Evolutionary conservation across 2,113 vertebrate genomes (phyloP).

Genomic region (Ceyx melanurus): DNA sequence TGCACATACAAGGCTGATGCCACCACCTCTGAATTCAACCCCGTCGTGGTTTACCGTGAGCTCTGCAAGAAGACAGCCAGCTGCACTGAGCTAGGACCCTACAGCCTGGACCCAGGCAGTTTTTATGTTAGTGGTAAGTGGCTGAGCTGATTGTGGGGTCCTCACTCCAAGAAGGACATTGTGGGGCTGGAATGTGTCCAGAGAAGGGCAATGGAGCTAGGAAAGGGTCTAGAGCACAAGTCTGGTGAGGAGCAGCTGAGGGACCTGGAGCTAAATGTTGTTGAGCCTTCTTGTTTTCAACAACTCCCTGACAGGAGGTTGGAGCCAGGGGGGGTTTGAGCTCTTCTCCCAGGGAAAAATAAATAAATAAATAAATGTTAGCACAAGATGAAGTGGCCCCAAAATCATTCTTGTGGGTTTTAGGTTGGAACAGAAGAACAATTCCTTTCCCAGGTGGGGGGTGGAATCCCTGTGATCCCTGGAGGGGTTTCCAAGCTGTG

Average conservation of each 20-base stretch:
- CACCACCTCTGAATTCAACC: not conserved
- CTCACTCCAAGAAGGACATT: not conserved
- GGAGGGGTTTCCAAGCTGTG: not conserved
- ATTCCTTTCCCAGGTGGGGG: not conserved
- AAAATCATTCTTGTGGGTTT: too few relatives aligned
- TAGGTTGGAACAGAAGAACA: not conserved
- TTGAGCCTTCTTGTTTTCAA: too few relatives aligned
- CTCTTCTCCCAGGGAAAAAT: not conserved
- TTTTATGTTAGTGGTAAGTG: slow-evolving; percentile 35
- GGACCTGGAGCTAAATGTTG: not conserved
- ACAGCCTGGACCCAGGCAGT: not conserved
- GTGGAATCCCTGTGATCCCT: not conserved
- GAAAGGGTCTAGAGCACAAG: not conserved
- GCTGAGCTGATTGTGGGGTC: not conserved
- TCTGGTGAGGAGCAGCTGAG: not conserved
- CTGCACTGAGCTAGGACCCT: not conserved
- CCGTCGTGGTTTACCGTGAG: not conserved
- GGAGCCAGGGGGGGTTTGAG: too few relatives aligned
- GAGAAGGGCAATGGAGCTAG: not conserved
- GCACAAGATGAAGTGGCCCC: not conserved
- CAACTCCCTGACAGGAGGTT: not conserved
- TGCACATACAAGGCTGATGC: slow-evolving; percentile 3
- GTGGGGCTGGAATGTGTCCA: not conserved
- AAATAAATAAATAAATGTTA: not conserved
- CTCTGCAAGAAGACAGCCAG: not conserved